phyloP scores from a whole-genome alignment of 2,797 vertebrate genomes.

The Spizella passerina region DNA sequence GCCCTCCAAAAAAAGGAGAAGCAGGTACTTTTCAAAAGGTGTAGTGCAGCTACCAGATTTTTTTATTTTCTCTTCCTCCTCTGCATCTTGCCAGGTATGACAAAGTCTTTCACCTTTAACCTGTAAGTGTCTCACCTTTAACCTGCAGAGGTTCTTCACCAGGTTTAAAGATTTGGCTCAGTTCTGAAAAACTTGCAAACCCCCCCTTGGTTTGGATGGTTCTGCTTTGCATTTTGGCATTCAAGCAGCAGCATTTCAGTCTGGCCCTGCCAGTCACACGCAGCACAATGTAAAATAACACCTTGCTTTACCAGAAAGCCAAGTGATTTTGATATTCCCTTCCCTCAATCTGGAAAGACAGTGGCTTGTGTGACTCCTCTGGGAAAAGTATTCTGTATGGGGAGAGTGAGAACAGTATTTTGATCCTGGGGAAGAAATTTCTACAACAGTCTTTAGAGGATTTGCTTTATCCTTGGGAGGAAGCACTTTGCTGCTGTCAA shows the following conservation, averaged over 20 bases:
- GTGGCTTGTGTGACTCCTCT: neutral
- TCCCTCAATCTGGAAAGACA: neutral
- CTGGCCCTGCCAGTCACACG: neutral
- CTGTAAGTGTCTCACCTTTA: neutral
- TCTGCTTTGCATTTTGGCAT: neutral
- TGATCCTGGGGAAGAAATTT: neutral
- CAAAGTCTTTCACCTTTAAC: neutral
- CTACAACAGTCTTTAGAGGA: neutral
- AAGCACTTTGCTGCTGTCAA: neutral
- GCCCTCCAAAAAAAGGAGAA: neutral
- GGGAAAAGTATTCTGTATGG: neutral
- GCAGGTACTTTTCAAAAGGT: neutral
- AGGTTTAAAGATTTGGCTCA: neutral
- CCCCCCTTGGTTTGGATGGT: neutral
- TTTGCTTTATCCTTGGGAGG: rapidly evolving
- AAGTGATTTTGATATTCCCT: neutral
- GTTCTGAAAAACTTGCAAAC: neutral
- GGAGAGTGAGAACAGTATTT: neutral
- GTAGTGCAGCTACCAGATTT: neutral
- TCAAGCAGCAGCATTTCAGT: neutral
- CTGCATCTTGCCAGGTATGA: neutral
- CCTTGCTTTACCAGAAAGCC: neutral
- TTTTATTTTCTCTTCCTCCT: neutral
- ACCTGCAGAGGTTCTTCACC: neutral
- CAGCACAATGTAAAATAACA: neutral